A percentile compares a stretch with the other conserved stretches of the same genome.
Conservation (phyloP, 2,113 vertebrate species). For the Cololabis saira region DNA sequence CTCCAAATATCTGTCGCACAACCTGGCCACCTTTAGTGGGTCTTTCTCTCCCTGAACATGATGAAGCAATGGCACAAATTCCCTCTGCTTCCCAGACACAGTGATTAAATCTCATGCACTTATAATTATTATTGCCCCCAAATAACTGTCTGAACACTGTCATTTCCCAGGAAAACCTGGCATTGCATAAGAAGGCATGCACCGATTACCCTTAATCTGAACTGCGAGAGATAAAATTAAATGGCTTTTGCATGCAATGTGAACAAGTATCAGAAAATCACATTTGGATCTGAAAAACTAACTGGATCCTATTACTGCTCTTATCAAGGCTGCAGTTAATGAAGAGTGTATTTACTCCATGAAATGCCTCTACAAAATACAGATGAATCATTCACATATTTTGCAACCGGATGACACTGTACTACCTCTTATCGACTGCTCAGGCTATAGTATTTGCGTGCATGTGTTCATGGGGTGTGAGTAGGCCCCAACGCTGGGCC, state of each 20-base stretch:
- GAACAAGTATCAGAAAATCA: conserved; percentile 29
- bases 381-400: conserved; percentile 14
- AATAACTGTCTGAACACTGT: conserved; percentile 38
- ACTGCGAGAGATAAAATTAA: conserved; percentile 44
- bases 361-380: conserved; percentile 4
- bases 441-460: conserved; percentile 7
- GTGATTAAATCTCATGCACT: conserved; percentile 74
- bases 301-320: conserved; percentile 17
- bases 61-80: conserved; percentile 41
- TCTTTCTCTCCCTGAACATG: conserved; percentile 36
- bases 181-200: conserved; percentile 57
- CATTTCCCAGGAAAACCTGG: conserved; percentile 55
- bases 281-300: conserved; percentile 8
- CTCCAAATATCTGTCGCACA: conserved; percentile 77
- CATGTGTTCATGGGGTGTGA: conserved; percentile 22
- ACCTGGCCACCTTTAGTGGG: conserved; percentile 57
- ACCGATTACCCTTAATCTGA: conserved; percentile 53
- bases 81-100: conserved; percentile 51
- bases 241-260: conserved; percentile 36
- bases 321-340: conserved; percentile 11
- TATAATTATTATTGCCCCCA: conserved; percentile 69
- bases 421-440: conserved; percentile 32
- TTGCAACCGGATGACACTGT: conserved; percentile 19
- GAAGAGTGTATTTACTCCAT: conserved; percentile 1
- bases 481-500: conserved; percentile 34